These are phyloP conservation scores for Chloropsis cyanopogon DNA, from an alignment of 2,113 vertebrate species.

Conservation along the genomic window DNA sequence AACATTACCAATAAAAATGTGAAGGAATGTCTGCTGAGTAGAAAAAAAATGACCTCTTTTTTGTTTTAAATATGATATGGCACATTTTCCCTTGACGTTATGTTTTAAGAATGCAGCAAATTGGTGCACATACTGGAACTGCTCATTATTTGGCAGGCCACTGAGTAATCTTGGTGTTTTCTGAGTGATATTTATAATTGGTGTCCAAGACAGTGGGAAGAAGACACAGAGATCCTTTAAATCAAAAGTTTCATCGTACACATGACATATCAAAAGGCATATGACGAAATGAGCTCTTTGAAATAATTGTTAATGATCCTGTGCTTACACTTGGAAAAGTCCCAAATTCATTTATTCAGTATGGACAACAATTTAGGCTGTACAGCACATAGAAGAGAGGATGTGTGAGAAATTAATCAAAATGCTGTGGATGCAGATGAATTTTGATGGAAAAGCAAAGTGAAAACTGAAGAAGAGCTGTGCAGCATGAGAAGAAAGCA, in stretches of 20 bases:
- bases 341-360: background rate
- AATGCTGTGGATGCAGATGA: background rate
- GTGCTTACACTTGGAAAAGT: background rate
- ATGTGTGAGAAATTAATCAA: background rate
- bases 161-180: background rate
- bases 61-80: constrained; percentile 37
- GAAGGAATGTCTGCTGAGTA: constrained; percentile 46
- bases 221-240: background rate
- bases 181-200: background rate
- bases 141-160: constrained; percentile 23
- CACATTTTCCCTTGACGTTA: constrained; percentile 29
- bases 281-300: background rate
- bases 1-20: background rate
- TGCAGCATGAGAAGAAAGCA: background rate
- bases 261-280: background rate
- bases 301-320: background rate
- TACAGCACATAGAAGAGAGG: background rate
- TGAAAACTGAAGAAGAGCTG: background rate
- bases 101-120: constrained; percentile 48
- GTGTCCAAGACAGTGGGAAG: background rate
- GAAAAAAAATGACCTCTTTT: background rate
- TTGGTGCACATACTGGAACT: background rate
- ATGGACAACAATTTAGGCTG: background rate
- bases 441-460: background rate
- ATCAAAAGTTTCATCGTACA: background rate